Evolutionary conservation across 1,140 invertebrate genomes (phyloP), one percentile per base, ranked within the genome.

Genomic region (Choristoneura fumiferana): DNA sequence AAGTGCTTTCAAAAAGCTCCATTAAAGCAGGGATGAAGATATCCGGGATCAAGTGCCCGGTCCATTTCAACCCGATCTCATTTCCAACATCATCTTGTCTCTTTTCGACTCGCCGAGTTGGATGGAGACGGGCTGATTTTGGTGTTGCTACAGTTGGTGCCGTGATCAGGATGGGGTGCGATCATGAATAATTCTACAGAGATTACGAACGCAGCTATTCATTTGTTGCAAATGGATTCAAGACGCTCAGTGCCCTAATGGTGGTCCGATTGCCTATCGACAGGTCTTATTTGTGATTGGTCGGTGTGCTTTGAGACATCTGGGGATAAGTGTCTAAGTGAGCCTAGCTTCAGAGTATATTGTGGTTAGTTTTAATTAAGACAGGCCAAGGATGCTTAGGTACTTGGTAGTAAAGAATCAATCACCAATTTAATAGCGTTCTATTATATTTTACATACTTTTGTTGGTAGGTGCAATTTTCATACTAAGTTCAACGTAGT

Each of bases 161-260:
- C 43, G n/a, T 49, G 53, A 49, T n/a, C 43, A 49, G 18, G 18
- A 49, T 49, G n/a, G 14, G 18, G 43, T n/a, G 43, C 8, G 40
- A 45, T 49, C 43, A 57, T 57, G 56, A 57, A 57, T 57, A 57
- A 57, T 57, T 57, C 56, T 40, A 57, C 2, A n/a, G 38, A 35
- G 38, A 57, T 57, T 57, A 57, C 56, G 39, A 39, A 18, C 18
- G 38, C 56, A 43, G 38, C 56, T 45, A 43, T 57, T 57, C 56
- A 57, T 57, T 57, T 57, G 56, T 57, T 57, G 56, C 56, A 43
- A 57, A 57, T 57, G 56, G 13, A 49, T 49, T 49, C 43, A 49
- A 10, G 43, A 22, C 43, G 43, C 29, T 49, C 43, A 49, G 43
- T 36, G 36, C 8, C 33, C 36, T 54, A 36, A 35, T 54, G 36